Evolutionary conservation across 1,140 invertebrate species (phyloP), one percentile per base, ranked within the genome.

Genomic region (Episyrphus balteatus): DNA sequence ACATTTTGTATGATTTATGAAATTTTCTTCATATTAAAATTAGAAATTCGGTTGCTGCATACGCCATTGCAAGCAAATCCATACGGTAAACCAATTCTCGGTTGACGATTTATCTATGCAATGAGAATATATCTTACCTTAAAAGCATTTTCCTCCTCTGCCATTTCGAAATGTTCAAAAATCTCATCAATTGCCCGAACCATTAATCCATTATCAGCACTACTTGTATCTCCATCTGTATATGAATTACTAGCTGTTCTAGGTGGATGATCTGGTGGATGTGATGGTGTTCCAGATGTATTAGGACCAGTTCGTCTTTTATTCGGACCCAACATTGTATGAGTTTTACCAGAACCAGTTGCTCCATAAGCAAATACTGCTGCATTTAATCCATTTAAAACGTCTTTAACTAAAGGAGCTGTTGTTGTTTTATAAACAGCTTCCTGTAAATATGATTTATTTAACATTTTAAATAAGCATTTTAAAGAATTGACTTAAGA

Each of bases 321-420:
- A 53, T 58, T 58, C 11, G 66, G 65, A 0, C 66, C 66, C 13
- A 68, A 44, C 66, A 68, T 68, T 34, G 66, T 68, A 33, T 68
- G 66, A 2, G 66, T 68, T 54, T 68, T 68, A 0, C 60, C 64
- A 2, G 61, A 66, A 7, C 62, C 64, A 1, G 62, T 64, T 0
- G 60, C 65, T 12, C 59, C 93, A 64, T 98, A 98, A 2, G 93
- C 93, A 70, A 98, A 97, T 0, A 97, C 90, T 0, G 92, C 94
- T 0, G 88, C 92, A 61, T 96, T 98, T 60, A 92, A 96, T 7
- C 94, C 95, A 40, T 78, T 75, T 1, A 98, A 69, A 1, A 97
- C 91, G 65, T 95, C 89, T 32, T 84, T 77, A 9, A 98, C 84
- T 1, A 96, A 71, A 2, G 86, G 79, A 55, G 87, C 88, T 49